Conservation (phyloP, 1,140 invertebrate genomes). For the Sitobion miscanthi region DNA sequence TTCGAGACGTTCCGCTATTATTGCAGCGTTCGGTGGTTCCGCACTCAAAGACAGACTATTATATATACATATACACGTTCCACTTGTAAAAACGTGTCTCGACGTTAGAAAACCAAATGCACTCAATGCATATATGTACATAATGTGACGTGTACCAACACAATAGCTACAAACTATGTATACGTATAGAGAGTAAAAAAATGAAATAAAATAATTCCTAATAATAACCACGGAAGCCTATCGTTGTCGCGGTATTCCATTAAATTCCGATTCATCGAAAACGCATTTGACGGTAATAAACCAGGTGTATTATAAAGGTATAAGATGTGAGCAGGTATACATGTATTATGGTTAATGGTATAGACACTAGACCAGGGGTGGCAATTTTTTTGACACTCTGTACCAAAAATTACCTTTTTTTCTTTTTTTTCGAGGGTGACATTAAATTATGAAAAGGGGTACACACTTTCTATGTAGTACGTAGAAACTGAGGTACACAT, state of each 20-base stretch:
- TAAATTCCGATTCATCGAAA: not conserved
- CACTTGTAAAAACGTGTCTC: slow-evolving; percentile 26
- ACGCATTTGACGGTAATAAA: not conserved
- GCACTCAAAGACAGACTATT: not conserved
- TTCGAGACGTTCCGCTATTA: not conserved
- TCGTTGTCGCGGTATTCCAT: not conserved
- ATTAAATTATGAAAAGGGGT: too few species aligned
- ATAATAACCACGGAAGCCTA: not conserved
- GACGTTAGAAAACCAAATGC: not conserved
- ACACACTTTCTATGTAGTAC: too few species aligned
- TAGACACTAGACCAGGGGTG: too few species aligned
- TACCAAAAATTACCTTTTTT: too few species aligned
- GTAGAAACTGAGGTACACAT: too few species aligned
- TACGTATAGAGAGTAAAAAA: not conserved
- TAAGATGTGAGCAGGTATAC: not conserved
- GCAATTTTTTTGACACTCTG: too few species aligned
- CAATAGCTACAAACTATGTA: not conserved
- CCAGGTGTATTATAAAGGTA: too few species aligned
- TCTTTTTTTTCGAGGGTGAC: too few species aligned
- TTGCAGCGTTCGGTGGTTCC: not conserved
- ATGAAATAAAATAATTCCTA: not conserved
- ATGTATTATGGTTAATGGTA: too few species aligned
- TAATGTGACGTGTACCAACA: not conserved
- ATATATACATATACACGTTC: not conserved
- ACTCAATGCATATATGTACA: not conserved